Evolutionary conservation across 2,113 vertebrate genomes (phyloP).

Genomic region (Ophthalmolycus amberensis): DNA sequence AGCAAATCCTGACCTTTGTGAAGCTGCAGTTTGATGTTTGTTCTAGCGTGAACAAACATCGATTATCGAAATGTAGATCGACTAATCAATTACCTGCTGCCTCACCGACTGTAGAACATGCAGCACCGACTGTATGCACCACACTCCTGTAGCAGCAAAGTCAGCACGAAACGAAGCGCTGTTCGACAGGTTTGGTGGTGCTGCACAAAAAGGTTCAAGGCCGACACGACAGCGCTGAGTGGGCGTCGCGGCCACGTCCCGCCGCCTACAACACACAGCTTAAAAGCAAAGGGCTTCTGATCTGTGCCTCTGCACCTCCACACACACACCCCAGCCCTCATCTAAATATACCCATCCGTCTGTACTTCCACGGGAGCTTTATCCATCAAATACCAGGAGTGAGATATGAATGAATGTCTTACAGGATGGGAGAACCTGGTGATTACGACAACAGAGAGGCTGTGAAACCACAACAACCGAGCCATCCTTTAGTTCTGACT

Average conservation of each 20-base stretch:
- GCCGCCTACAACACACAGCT: constrained; percentile 59
- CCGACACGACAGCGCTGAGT: constrained; percentile 45
- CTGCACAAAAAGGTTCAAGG: constrained; percentile 56
- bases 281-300: constrained; percentile 62
- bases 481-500: constrained; percentile 1
- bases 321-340: constrained; percentile 5
- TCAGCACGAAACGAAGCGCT: background rate
- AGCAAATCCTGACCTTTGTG: background rate
- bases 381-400: constrained; percentile 22
- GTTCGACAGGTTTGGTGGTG: constrained; percentile 24
- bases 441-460: background rate
- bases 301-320: constrained; percentile 45
- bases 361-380: constrained; percentile 8
- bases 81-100: background rate
- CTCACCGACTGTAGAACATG: background rate
- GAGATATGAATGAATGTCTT: constrained; percentile 31
- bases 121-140: constrained; percentile 2
- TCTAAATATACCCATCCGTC: constrained; percentile 46
- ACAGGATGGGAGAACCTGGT: background rate
- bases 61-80: background rate
- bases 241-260: constrained; percentile 46
- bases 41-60: background rate
- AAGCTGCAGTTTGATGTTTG: background rate
- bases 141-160: constrained; percentile 13
- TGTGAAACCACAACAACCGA: background rate